Percentiles rank a stretch among this genome's conserved stretches.
phyloP scores from a whole-genome alignment of 1,140 invertebrate genomes.

The Spodoptera litura region DNA sequence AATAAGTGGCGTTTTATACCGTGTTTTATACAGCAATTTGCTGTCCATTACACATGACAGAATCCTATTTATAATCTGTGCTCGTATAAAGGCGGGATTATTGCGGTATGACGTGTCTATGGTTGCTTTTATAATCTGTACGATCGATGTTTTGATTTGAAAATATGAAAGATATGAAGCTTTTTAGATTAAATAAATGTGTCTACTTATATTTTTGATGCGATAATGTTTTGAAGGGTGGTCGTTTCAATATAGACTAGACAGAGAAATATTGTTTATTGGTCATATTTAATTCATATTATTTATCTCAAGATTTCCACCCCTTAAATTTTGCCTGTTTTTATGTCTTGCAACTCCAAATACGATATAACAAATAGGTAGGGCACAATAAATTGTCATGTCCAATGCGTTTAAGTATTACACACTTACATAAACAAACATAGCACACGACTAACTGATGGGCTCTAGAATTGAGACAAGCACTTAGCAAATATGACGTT shows the following conservation, averaged over 20 bases:
- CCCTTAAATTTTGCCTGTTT: too few species aligned
- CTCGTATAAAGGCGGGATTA: slow-evolving; percentile 36
- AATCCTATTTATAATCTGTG: slow-evolving; percentile 38
- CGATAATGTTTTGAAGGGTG: not conserved
- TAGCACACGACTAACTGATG: too few species aligned
- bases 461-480: slow-evolving; percentile 4
- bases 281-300: too few species aligned
- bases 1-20: slow-evolving; percentile 27
- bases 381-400: too few species aligned
- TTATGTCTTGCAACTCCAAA: too few species aligned
- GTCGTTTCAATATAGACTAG: not conserved
- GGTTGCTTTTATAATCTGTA: slow-evolving; percentile 21
- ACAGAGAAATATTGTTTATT: not conserved
- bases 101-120: slow-evolving; percentile 31
- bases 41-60: slow-evolving; percentile 30
- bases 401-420: too few species aligned
- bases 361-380: too few species aligned
- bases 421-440: too few species aligned
- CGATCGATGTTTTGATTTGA: slow-evolving; percentile 33
- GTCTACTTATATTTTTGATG: not conserved
- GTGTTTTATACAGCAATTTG: slow-evolving; percentile 23
- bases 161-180: slow-evolving; percentile 13
- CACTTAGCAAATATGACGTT: slow-evolving; percentile 25
- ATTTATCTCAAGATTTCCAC: too few species aligned
- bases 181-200: slow-evolving; percentile 19